Evolutionary conservation across 2,113 vertebrate genomes (phyloP), one percentile per base, ranked within the genome.

Genomic region (Lophotis ruficrista): DNA sequence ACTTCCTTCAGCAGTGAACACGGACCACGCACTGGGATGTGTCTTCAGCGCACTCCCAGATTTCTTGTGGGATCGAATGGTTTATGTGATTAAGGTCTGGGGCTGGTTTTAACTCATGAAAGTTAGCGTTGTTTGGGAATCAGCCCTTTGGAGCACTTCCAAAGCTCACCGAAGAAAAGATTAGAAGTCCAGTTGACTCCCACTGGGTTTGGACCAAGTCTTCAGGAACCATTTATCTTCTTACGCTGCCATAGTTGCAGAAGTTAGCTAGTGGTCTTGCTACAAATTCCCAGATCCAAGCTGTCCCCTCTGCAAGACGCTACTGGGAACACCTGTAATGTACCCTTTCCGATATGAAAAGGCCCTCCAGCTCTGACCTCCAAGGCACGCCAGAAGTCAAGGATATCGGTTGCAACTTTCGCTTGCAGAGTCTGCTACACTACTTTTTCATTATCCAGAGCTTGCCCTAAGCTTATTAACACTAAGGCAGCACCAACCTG

Each of bases 21-120:
- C 0, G 2, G 37, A 61, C n/a, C 24, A 25, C 4, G 45, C 8
- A 6, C 60, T 57, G 57, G 12, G 7, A 51, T 28, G n/a, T 4
- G 6, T 27, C 51, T 82, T 58, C 60, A 75, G 65, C 64, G 22
- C 30, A 23, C 47, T 38, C 27, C 10, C 24, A 81, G 51, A 51
- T 62, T 70, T 62, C 37, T 35, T 47, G 16, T 70, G 48, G 18
- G 51, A 60, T 54, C 41, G 61, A 72, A 65, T 27, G 14, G 47
- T 64, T 84, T 47, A 41, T 16, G 19, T 22, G 12, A 54, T 70
- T 83, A 83, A 81, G 28, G 5, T 76, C 45, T 27, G 16, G 20
- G n/a, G 7, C 13, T 56, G 19, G 30, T 58, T 84, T 91, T 68
- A 87, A 79, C 22, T 56, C 33, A 14, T 1, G 11, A 87, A 85